phyloP scores from a whole-genome alignment of 2,888 invertebrate species.

The Schrankia costaestrigalis region DNA sequence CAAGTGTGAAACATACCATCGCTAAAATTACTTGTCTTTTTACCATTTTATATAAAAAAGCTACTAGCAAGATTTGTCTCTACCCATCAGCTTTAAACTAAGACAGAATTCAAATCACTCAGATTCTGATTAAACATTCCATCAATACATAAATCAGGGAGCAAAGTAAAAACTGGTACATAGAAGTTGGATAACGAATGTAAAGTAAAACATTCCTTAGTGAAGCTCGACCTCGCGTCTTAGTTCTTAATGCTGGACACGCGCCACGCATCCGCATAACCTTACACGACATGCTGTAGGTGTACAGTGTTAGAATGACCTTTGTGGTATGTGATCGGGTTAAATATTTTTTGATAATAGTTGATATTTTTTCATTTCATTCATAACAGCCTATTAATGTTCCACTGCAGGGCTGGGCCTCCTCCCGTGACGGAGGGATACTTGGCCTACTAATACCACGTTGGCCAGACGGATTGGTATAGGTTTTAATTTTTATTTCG shows the following conservation, averaged over 20 bases:
- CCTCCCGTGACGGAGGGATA: too few relatives aligned
- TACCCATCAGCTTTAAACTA: too few relatives aligned
- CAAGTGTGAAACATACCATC: too few relatives aligned
- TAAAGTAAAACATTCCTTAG: slow-evolving; percentile 50
- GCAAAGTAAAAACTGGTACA: slow-evolving; percentile 2
- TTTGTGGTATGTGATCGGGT: slow-evolving; percentile 26
- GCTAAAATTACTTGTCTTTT: not conserved
- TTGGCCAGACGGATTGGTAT: too few relatives aligned
- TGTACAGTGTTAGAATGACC: slow-evolving; percentile 31
- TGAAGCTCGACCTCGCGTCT: slow-evolving; percentile 59
- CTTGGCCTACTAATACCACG: too few relatives aligned
- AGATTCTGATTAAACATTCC: too few relatives aligned
- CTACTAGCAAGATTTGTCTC: too few relatives aligned
- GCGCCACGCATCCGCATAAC: slow-evolving; percentile 72
- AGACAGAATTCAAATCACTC: too few relatives aligned
- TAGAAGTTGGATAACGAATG: slow-evolving; percentile 32
- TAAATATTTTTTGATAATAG: slow-evolving; percentile 2
- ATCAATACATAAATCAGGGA: too few relatives aligned
- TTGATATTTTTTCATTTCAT: not conserved
- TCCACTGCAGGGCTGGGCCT: too few relatives aligned
- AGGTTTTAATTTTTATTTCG: too few relatives aligned
- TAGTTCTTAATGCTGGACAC: slow-evolving; percentile 59
- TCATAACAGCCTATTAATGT: too few relatives aligned
- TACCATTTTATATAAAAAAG: not conserved
- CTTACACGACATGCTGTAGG: slow-evolving; percentile 45